Evolutionary conservation across 2,888 invertebrate genomes (phyloP).

Genomic region (Ditylenchus weischeri): DNA sequence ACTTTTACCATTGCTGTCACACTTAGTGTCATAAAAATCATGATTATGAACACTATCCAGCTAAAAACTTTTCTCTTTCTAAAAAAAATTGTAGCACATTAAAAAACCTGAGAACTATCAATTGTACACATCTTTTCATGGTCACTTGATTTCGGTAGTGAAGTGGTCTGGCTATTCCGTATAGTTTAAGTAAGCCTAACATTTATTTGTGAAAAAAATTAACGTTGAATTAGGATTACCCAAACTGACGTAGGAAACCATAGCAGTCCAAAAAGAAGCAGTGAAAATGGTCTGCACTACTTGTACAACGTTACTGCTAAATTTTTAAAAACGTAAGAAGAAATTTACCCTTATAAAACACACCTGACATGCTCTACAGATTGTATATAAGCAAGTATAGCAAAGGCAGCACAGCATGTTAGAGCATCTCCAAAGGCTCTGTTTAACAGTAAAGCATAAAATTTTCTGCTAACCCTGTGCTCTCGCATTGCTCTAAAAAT

Average conservation of each 20-base stretch:
- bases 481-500: neutral
- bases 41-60: slow-evolving; percentile 18
- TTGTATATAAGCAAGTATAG: neutral
- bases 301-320: slow-evolving; percentile 19
- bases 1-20: slow-evolving; percentile 22
- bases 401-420: slow-evolving; percentile 1
- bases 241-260: slow-evolving; percentile 19
- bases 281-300: slow-evolving; percentile 24
- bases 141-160: slow-evolving; percentile 22
- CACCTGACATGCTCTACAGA: slow-evolving; percentile 1
- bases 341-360: slow-evolving; percentile 1
- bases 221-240: neutral
- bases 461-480: slow-evolving; percentile 9
- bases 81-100: too few species aligned
- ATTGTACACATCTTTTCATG: slow-evolving; percentile 16
- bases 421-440: slow-evolving; percentile 9
- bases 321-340: too few species aligned
- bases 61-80: slow-evolving; percentile 10
- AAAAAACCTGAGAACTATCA: slow-evolving; percentile 1
- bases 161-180: slow-evolving; percentile 24
- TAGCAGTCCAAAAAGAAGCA: slow-evolving; percentile 23
- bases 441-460: slow-evolving; percentile 2
- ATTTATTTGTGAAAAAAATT: too few species aligned
- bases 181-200: slow-evolving; percentile 16
- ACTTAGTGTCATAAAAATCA: slow-evolving; percentile 18